Conservation (phyloP, 92 coral and sea anemone species). For the Zoanthus gigantus region DNA sequence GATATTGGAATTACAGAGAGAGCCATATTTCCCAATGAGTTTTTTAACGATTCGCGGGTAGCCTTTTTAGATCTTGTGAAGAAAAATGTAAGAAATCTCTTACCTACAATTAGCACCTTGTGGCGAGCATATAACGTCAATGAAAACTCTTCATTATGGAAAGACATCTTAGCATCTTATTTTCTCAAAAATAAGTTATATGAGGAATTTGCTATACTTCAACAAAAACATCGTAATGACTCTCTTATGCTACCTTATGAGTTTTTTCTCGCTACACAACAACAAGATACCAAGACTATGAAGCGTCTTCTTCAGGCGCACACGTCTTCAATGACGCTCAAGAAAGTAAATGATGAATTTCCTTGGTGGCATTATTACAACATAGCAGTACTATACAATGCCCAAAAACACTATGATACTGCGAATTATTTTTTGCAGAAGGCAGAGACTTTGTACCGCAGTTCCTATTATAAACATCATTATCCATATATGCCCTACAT, state of each 20-base stretch:
- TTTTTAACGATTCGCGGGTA: no score
- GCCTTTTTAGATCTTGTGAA: no score
- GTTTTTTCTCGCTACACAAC: background rate
- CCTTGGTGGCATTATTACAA: background rate
- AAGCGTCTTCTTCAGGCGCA: background rate
- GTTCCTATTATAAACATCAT: no score
- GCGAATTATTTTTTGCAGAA: no score
- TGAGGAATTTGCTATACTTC: background rate
- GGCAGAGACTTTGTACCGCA: no score
- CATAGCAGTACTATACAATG: no score
- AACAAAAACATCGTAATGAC: background rate
- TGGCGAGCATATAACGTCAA: background rate
- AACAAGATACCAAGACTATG: background rate
- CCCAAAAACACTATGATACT: no score
- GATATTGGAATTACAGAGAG: no score
- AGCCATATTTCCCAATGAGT: no score
- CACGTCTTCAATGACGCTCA: background rate
- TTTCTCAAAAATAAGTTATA: background rate
- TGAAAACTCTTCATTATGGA: background rate
- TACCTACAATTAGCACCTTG: background rate
- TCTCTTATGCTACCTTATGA: background rate
- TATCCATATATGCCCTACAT: no score
- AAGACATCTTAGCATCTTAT: background rate
- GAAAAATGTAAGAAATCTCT: no score
- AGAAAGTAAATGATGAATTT: background rate